Conservation (phyloP, 2,113 vertebrate genomes). For the Ellobius talpinus region DNA sequence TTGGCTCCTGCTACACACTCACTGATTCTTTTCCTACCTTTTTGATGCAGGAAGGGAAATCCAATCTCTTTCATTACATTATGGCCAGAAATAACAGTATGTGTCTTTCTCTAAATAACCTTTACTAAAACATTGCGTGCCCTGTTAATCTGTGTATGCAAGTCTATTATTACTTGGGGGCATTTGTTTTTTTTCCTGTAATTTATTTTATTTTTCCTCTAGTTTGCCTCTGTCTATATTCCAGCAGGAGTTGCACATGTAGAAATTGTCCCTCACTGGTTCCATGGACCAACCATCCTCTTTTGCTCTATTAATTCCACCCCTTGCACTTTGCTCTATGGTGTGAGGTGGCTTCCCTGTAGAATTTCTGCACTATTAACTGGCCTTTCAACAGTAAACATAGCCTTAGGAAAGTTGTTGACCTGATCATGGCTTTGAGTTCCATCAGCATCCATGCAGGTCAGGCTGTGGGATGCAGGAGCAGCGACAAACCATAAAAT, state of each 20-base stretch:
- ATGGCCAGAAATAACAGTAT: slow-evolving; percentile 11
- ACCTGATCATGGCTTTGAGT: background rate
- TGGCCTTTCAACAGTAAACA: slow-evolving; percentile 38
- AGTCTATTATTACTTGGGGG: background rate
- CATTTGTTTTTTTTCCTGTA: background rate
- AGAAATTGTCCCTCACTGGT: slow-evolving; percentile 15
- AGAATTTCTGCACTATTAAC: slow-evolving; percentile 53
- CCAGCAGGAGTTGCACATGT: background rate
- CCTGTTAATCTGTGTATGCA: background rate
- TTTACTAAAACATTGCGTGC: slow-evolving; percentile 10
- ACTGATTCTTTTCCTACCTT: background rate
- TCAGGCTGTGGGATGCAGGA: background rate
- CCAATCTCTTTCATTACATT: background rate
- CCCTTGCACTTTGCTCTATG: slow-evolving; percentile 44
- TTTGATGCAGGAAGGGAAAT: background rate
- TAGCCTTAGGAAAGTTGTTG: background rate
- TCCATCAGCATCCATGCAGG: background rate
- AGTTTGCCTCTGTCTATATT: slow-evolving; percentile 15
- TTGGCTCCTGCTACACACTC: background rate
- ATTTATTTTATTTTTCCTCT: slow-evolving; percentile 39
- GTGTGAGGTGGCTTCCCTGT: slow-evolving; percentile 25
- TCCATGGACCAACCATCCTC: background rate
- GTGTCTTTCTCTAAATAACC: background rate
- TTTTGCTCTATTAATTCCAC: slow-evolving; percentile 61
- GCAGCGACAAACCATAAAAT: background rate